Evolutionary conservation across 1,140 invertebrate species (phyloP).

Genomic region (Procambarus virginalis): DNA sequence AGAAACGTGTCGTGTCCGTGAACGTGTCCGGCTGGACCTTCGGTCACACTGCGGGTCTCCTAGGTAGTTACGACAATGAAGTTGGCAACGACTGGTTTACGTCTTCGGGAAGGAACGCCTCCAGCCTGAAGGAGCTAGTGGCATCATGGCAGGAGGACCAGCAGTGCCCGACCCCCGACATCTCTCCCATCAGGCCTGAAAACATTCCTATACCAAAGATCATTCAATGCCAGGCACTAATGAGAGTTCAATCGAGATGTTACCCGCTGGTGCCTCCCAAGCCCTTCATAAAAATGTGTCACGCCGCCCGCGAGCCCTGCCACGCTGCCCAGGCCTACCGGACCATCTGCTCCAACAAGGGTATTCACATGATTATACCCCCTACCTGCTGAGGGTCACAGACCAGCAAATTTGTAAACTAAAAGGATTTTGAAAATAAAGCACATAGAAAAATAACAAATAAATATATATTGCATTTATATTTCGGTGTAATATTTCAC

Average conservation of each 20-base stretch:
- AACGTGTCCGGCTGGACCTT: conserved; percentile 46
- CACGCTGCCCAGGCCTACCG: conserved; percentile 9
- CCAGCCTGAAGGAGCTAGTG: conserved; percentile 43
- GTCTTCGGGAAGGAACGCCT: conserved; percentile 15
- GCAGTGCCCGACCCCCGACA: conserved; percentile 24
- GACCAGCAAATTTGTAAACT: no score
- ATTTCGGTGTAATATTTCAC: no score
- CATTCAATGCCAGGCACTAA: not conserved
- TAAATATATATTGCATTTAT: no score
- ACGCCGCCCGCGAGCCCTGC: not conserved
- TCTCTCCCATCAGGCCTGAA: not conserved
- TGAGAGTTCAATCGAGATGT: not conserved
- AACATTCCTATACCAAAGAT: not conserved
- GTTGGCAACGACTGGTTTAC: conserved; percentile 39
- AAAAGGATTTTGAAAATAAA: no score
- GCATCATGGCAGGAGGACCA: conserved; percentile 42
- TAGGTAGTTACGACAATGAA: conserved; percentile 49
- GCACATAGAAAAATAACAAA: no score
- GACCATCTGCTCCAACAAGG: conserved; percentile 3
- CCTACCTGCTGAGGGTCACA: no score
- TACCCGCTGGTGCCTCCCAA: conserved; percentile 17
- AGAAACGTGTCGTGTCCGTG: conserved; percentile 22
- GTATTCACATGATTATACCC: not conserved
- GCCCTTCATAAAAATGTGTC: conserved; percentile 31
- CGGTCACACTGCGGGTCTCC: conserved; percentile 26